Conservation (phyloP, 2,888 invertebrate genomes). For the Plusia festucae region DNA sequence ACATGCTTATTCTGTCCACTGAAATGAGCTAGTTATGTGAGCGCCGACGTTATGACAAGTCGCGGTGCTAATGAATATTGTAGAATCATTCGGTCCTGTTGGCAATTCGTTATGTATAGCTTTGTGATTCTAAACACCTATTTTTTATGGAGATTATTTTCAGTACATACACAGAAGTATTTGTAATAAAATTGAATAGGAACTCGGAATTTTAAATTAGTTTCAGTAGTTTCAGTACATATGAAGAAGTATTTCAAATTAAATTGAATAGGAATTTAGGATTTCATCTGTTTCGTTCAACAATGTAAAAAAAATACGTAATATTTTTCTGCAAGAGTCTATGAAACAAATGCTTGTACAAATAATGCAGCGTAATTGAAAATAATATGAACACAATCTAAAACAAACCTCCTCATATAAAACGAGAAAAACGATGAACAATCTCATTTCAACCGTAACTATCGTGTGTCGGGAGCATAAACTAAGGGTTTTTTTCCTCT, state of each 20-base stretch:
- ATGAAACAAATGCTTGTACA: constrained; percentile 25
- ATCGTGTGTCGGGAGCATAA: constrained; percentile 51
- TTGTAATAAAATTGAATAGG: not conserved
- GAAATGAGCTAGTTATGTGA: constrained; percentile 54
- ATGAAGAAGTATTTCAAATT: not conserved
- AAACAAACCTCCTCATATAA: constrained; percentile 27
- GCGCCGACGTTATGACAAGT: constrained; percentile 50
- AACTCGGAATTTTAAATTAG: not conserved
- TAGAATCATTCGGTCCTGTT: constrained; percentile 42
- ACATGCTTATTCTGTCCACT: constrained; percentile 57
- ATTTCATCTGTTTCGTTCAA: constrained; percentile 22
- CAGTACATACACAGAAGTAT: not conserved
- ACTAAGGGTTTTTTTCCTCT: constrained; percentile 43
- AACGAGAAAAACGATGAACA: constrained; percentile 41
- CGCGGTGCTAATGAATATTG: constrained; percentile 55
- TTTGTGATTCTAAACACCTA: constrained; percentile 38
- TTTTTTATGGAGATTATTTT: not conserved
- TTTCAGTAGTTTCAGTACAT: not conserved
- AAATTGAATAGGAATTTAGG: not conserved
- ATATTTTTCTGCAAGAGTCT: constrained; percentile 17
- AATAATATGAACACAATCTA: constrained; percentile 42
- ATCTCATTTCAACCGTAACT: constrained; percentile 51
- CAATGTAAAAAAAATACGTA: constrained; percentile 21
- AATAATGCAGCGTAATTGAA: constrained; percentile 40
- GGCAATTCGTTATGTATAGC: constrained; percentile 18